These are phyloP conservation scores for Archaeoteleia sp. DNA, from an alignment of 2,888 invertebrate genomes.

Conservation along the genomic window DNA sequence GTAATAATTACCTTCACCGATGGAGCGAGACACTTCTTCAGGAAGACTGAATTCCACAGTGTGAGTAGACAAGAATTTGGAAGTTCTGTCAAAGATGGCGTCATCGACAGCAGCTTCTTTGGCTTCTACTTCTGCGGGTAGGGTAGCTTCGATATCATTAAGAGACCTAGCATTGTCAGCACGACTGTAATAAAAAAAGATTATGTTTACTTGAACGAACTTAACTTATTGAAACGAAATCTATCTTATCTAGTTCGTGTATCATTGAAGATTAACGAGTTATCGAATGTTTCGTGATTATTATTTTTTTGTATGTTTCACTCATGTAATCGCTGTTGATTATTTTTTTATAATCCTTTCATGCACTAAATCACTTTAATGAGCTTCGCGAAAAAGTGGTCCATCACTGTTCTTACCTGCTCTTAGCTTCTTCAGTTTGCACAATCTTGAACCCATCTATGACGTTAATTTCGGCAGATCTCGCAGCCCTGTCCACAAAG, in stretches of 20 bases:
- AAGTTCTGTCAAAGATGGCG: conserved; percentile 84
- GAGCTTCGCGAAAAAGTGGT: not conserved
- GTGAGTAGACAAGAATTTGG: conserved; percentile 85
- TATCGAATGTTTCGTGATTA: no score
- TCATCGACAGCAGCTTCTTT: conserved; percentile 84
- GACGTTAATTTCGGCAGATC: conserved; percentile 76
- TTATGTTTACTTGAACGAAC: not conserved
- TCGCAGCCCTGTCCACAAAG: conserved; percentile 83
- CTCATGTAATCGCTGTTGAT: not conserved
- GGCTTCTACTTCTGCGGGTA: conserved; percentile 84
- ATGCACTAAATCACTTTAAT: conserved; percentile 3
- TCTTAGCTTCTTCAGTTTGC: conserved; percentile 74
- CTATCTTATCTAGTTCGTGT: no score
- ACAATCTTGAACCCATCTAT: conserved; percentile 75
- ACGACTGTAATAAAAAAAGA: conserved; percentile 64
- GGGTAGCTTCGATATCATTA: conserved; percentile 78
- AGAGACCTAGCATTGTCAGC: conserved; percentile 77
- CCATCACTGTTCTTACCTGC: conserved; percentile 64
- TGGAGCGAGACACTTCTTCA: conserved; percentile 84
- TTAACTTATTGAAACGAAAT: no score
- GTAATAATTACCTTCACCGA: conserved; percentile 80
- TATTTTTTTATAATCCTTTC: not conserved
- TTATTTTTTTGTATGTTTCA: not conserved
- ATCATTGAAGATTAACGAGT: no score
- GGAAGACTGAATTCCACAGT: conserved; percentile 89